Percentiles rank a stretch among this genome's conserved stretches.
These are phyloP conservation scores for Dipodomys stephensi DNA, from an alignment of 2,113 vertebrate species.

Conservation along the genomic window DNA sequence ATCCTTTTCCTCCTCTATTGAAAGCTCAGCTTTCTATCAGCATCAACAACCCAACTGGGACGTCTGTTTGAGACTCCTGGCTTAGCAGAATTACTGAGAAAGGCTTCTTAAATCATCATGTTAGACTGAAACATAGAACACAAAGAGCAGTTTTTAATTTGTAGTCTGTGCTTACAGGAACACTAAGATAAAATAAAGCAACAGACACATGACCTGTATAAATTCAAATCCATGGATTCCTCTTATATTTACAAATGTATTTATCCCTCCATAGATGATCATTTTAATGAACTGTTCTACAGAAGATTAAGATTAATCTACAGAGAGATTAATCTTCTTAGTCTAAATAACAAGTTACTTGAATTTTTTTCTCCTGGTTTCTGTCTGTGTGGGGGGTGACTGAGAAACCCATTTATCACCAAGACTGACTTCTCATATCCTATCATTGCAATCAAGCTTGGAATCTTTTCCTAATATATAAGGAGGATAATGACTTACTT, in stretches of 20 bases:
- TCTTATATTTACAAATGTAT: not conserved
- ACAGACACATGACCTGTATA: not conserved
- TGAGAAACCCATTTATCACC: slow-evolving; percentile 11
- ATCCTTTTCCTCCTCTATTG: not conserved
- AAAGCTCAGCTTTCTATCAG: slow-evolving; percentile 2
- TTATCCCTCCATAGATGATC: not conserved
- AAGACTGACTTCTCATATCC: not conserved
- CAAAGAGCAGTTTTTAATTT: slow-evolving; percentile 64
- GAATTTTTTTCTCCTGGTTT: slow-evolving; percentile 6
- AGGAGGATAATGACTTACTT: slow-evolving; percentile 38
- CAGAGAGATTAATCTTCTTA: slow-evolving; percentile 23
- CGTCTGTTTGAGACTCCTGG: not conserved
- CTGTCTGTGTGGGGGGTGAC: not conserved
- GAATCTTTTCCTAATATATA: slow-evolving; percentile 17
- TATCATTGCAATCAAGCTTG: not conserved
- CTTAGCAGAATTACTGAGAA: slow-evolving; percentile 12
- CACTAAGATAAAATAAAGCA: slow-evolving; percentile 40
- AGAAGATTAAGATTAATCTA: not conserved
- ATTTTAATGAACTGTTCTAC: not conserved
- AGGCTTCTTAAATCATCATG: slow-evolving; percentile 27
- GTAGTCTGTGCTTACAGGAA: slow-evolving; percentile 35
- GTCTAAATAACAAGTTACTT: slow-evolving; percentile 40
- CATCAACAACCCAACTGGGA: not conserved
- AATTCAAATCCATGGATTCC: slow-evolving; percentile 31
- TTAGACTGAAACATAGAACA: not conserved